Conservation (phyloP, 2,113 vertebrate genomes). For the Azemiops feae region DNA sequence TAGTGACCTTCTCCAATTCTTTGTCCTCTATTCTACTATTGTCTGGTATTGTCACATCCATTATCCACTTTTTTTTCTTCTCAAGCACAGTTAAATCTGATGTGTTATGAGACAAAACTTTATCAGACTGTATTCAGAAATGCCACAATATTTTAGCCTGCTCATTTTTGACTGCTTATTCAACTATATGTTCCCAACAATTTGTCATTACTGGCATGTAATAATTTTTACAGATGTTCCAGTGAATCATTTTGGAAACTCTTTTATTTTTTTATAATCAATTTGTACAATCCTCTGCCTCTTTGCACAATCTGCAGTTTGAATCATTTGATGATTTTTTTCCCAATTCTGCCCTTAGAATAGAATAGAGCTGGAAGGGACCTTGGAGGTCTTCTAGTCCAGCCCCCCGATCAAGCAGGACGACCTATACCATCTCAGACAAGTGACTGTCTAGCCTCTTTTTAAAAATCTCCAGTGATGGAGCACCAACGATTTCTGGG, state of each 20-base stretch:
- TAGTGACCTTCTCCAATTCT: neutral
- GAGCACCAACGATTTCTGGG: no score
- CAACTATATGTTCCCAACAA: neutral
- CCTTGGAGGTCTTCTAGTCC: no score
- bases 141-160: neutral
- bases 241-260: neutral
- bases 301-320: neutral
- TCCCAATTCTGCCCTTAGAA: neutral
- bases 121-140: neutral
- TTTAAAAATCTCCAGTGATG: no score
- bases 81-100: neutral
- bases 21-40: neutral
- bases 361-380: no score
- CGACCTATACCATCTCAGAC: no score
- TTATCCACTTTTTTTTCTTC: neutral
- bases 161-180: neutral
- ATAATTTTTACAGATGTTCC: neutral
- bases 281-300: neutral
- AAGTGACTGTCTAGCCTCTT: no score
- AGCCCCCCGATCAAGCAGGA: no score
- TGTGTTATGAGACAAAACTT: neutral
- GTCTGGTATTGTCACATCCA: neutral
- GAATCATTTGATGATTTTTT: neutral
- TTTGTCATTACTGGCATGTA: neutral
- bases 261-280: neutral